A percentile compares a stretch with the other conserved stretches of the same genome.
phyloP scores from a whole-genome alignment of 2,888 invertebrate genomes.

The Cataglyphis livida region DNA sequence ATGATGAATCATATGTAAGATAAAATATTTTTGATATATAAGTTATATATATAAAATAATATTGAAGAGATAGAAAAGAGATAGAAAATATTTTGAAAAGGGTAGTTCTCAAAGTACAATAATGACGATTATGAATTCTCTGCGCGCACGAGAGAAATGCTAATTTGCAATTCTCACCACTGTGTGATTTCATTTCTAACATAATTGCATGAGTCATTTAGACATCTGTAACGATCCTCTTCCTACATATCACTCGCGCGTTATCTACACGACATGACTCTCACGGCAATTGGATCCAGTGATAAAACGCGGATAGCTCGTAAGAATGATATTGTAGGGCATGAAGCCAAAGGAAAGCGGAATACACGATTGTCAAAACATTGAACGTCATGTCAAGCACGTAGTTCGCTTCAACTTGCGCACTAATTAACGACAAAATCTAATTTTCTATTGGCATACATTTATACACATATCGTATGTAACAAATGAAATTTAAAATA shows the following conservation, averaged over 20 bases:
- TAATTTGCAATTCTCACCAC: not conserved
- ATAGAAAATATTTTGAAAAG: not conserved
- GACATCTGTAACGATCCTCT: slow-evolving; percentile 3
- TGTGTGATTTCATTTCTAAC: not conserved
- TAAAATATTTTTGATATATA: not conserved
- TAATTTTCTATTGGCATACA: slow-evolving; percentile 19
- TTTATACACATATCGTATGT: not conserved
- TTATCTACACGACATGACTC: not conserved
- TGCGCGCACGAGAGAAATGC: not conserved
- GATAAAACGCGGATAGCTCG: not conserved
- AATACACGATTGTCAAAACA: slow-evolving; percentile 22
- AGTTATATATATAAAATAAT: not conserved
- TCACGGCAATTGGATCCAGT: not conserved
- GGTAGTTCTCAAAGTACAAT: not conserved
- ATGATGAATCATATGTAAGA: not conserved
- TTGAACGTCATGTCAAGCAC: slow-evolving; percentile 9
- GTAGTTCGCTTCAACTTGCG: slow-evolving; percentile 16
- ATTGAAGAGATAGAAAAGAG: not conserved
- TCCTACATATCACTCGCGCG: not conserved
- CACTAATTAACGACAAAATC: slow-evolving; percentile 18
- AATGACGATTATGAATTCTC: not conserved
- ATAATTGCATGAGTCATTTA: not conserved
- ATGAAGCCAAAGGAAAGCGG: slow-evolving; percentile 2
- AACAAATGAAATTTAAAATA: not conserved
- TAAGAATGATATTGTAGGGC: slow-evolving; percentile 9